A percentile compares a stretch with the other conserved stretches of the same genome.
Evolutionary conservation across 2,888 invertebrate genomes (phyloP).

Genomic region (Amphiduros pacificus): DNA sequence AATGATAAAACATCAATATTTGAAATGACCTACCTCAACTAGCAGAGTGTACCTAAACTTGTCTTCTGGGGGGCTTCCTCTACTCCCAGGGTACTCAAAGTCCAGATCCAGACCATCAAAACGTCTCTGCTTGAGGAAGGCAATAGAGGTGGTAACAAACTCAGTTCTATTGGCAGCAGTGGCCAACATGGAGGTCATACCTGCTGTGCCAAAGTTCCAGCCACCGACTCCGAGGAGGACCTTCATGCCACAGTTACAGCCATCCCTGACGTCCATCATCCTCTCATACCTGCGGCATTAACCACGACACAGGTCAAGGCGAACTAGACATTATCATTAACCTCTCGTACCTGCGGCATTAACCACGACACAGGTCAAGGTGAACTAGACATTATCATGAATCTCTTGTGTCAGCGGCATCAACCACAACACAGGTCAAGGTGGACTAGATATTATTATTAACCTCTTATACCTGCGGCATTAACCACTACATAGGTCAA

Average conservation of each 20-base stretch:
- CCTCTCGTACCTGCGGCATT: too few relatives aligned
- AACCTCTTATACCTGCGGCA: too few relatives aligned
- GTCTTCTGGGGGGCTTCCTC: slow-evolving; percentile 49
- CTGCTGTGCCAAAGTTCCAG: slow-evolving; percentile 86
- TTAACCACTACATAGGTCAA: too few relatives aligned
- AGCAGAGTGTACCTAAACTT: slow-evolving; percentile 38
- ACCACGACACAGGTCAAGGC: too few relatives aligned
- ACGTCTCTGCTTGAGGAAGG: slow-evolving; percentile 58
- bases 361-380: too few relatives aligned
- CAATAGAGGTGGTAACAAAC: slow-evolving; percentile 38
- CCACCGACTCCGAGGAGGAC: slow-evolving; percentile 77
- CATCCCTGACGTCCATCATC: too few relatives aligned
- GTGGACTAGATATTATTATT: too few relatives aligned
- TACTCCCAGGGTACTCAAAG: slow-evolving; percentile 81
- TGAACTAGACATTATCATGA: too few relatives aligned
- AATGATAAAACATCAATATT: not conserved
- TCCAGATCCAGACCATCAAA: slow-evolving; percentile 88
- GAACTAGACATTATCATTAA: too few relatives aligned
- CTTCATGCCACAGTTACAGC: slow-evolving; percentile 19
- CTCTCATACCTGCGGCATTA: too few relatives aligned
- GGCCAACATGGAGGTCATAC: slow-evolving; percentile 45
- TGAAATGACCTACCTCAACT: not conserved
- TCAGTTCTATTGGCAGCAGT: slow-evolving; percentile 33
- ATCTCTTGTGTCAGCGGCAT: too few relatives aligned
- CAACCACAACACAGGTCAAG: too few relatives aligned